Conservation (phyloP, 2,797 vertebrate genomes). For the Etheostoma nigrum region DNA sequence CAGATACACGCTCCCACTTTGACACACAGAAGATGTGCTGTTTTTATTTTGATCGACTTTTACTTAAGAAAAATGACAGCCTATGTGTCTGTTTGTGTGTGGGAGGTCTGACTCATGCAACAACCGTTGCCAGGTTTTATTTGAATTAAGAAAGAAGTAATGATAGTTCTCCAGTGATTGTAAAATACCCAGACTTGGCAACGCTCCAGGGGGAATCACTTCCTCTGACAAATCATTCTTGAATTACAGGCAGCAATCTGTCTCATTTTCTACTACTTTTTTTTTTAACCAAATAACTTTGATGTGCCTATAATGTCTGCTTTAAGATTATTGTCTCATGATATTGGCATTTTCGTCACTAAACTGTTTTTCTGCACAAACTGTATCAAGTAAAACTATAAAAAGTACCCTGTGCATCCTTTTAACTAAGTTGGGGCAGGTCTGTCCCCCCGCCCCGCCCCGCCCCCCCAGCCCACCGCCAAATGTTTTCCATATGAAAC, state of each 20-base stretch:
- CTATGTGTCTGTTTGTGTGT: constrained; percentile 32
- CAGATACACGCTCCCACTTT: no score
- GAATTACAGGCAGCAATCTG: constrained; percentile 69
- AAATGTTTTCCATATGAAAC: no score
- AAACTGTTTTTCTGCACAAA: constrained; percentile 19
- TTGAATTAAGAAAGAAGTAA: constrained; percentile 71
- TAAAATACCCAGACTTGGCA: constrained; percentile 62
- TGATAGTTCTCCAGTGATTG: constrained; percentile 63
- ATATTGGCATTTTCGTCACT: constrained; percentile 16
- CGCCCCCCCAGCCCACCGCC: no score
- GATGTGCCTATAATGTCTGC: constrained; percentile 36
- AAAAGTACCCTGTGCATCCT: background rate
- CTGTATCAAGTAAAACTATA: constrained; percentile 1
- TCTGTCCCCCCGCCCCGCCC: no score
- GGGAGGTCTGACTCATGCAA: constrained; percentile 71
- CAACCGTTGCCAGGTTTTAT: constrained; percentile 61
- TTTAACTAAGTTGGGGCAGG: background rate
- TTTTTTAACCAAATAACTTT: constrained; percentile 31
- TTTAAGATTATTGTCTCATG: constrained; percentile 24
- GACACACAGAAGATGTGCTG: background rate
- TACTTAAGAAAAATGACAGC: constrained; percentile 3
- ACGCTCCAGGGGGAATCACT: constrained; percentile 57
- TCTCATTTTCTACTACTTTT: constrained; percentile 51
- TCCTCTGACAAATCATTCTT: constrained; percentile 70
- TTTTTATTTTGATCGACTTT: constrained; percentile 36